Evolutionary conservation across 1,140 invertebrate genomes (phyloP).

Genomic region (Drosophila quadrilineata): DNA sequence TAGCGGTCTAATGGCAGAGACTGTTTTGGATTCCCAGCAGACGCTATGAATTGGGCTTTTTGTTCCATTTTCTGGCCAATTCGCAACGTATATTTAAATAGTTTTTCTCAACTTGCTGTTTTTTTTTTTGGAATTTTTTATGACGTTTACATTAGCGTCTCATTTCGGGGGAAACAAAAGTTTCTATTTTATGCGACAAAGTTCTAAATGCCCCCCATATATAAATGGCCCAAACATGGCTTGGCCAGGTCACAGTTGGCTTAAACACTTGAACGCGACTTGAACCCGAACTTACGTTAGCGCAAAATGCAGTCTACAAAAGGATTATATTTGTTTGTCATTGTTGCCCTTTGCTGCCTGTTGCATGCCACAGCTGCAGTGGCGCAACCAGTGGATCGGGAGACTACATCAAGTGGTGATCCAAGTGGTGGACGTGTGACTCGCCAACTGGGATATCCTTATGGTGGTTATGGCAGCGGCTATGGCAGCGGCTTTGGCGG

Average conservation of each 20-base stretch:
- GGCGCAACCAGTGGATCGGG: constrained; percentile 26
- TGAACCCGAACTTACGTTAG: too few species aligned
- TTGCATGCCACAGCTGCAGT: background rate
- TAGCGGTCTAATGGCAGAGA: constrained; percentile 46
- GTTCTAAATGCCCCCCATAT: constrained; percentile 72
- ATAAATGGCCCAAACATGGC: constrained; percentile 59
- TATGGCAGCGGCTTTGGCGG: constrained; percentile 14
- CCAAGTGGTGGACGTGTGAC: too few species aligned
- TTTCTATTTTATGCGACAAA: constrained; percentile 74
- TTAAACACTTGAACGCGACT: too few species aligned
- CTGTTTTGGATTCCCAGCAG: constrained; percentile 1
- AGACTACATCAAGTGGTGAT: too few species aligned
- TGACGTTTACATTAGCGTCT: constrained; percentile 78
- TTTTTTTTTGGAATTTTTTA: too few species aligned
- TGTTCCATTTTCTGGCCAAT: constrained; percentile 48
- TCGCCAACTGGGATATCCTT: too few species aligned
- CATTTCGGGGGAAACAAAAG: constrained; percentile 72
- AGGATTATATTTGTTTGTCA: too few species aligned
- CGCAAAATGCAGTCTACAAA: too few species aligned
- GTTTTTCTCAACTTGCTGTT: too few species aligned
- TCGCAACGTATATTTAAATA: constrained; percentile 67
- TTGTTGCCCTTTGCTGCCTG: too few species aligned
- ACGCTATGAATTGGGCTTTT: constrained; percentile 67
- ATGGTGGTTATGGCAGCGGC: constrained; percentile 26
- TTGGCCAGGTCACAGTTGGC: constrained; percentile 64